phyloP scores from a whole-genome alignment of 2,888 invertebrate species.

The Cephus rjabovi region DNA sequence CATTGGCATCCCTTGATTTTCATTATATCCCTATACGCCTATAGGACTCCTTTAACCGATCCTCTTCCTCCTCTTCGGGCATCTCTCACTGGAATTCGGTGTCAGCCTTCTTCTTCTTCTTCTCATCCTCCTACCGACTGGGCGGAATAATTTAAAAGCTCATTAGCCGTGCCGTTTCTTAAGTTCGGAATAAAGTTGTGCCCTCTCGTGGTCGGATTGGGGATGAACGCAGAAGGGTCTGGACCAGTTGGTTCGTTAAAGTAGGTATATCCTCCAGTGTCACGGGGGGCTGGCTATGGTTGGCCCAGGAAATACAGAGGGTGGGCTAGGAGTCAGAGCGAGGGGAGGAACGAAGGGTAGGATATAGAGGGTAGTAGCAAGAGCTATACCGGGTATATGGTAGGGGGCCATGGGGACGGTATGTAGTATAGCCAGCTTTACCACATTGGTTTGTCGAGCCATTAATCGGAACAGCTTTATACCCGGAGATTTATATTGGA shows the following conservation, averaged over 20 bases:
- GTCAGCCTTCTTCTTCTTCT: background rate
- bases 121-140: background rate
- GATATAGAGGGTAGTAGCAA: background rate
- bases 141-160: slow-evolving; percentile 62
- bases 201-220: slow-evolving; percentile 11
- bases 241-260: slow-evolving; percentile 1
- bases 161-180: slow-evolving; percentile 62
- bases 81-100: background rate
- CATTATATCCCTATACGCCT: background rate
- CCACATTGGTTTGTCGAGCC: slow-evolving; percentile 60
- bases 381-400: background rate
- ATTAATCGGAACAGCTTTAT: slow-evolving; percentile 63
- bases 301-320: background rate
- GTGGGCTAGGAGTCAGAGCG: background rate
- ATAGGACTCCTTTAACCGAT: background rate
- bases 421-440: slow-evolving; percentile 38
- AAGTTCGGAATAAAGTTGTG: slow-evolving; percentile 56
- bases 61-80: background rate
- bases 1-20: background rate
- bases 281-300: background rate
- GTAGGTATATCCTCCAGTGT: slow-evolving; percentile 6
- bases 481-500: slow-evolving; percentile 60
- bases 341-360: background rate
- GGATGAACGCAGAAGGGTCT: slow-evolving; percentile 13
- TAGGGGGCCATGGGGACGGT: background rate